Evolutionary conservation across 2,888 invertebrate genomes (phyloP).

Genomic region (Heliconius hortense): DNA sequence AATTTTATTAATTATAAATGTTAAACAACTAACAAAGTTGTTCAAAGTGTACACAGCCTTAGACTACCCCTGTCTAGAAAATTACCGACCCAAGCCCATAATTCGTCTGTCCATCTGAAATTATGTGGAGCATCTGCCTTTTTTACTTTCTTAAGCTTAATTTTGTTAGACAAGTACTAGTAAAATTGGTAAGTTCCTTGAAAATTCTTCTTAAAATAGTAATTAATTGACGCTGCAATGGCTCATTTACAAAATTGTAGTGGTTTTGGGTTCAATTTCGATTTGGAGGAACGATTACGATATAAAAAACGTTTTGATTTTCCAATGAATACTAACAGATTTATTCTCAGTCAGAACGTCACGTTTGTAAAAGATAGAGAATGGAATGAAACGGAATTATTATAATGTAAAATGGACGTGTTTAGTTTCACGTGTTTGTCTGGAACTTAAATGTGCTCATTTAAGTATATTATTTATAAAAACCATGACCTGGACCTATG

Average conservation of each 20-base stretch:
- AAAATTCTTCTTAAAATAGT: neutral
- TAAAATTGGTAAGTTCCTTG: neutral
- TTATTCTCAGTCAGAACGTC: neutral
- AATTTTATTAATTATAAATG: neutral
- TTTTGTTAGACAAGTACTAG: conserved; percentile 33
- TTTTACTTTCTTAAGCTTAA: conserved; percentile 41
- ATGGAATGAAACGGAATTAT: no score
- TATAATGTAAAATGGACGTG: neutral
- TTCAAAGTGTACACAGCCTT: conserved; percentile 29
- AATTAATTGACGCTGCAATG: neutral
- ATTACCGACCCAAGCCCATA: conserved; percentile 47
- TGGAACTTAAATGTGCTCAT: neutral
- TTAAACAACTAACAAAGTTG: neutral
- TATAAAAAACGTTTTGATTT: no score
- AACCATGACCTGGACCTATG: no score
- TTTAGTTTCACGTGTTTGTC: neutral
- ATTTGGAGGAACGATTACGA: no score
- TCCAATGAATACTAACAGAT: neutral
- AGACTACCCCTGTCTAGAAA: conserved; percentile 44
- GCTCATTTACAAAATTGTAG: no score
- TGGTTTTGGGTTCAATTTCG: no score
- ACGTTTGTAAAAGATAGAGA: neutral
- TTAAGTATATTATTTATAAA: no score
- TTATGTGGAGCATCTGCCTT: conserved; percentile 46
- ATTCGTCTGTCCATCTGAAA: conserved; percentile 47